Evolutionary conservation across 2,888 invertebrate genomes (phyloP).

Genomic region (Mythimna impura): DNA sequence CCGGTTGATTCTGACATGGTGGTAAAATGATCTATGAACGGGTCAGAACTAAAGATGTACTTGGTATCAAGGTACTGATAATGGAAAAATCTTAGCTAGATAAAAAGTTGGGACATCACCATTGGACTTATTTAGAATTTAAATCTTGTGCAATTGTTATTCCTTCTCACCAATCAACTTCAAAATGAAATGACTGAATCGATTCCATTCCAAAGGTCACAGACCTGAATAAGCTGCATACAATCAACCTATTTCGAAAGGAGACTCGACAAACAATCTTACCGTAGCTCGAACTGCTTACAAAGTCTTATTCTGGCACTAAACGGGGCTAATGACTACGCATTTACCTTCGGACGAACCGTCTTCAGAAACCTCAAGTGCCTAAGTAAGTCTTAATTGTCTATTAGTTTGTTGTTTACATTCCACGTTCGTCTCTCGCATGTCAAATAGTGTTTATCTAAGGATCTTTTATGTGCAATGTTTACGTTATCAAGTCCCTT

Average conservation of each 20-base stretch:
- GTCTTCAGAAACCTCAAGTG: conserved; percentile 59
- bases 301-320: conserved; percentile 60
- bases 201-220: conserved; percentile 27
- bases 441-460: conserved; percentile 53
- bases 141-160: conserved; percentile 37
- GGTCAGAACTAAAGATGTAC: not conserved
- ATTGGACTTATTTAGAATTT: conserved; percentile 12
- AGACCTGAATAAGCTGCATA: conserved; percentile 41
- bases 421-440: conserved; percentile 43
- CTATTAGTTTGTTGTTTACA: conserved; percentile 58
- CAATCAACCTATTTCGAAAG: conserved; percentile 54
- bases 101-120: conserved; percentile 2
- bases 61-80: not conserved
- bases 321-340: conserved; percentile 61
- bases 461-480: conserved; percentile 43
- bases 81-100: not conserved
- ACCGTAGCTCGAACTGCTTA: conserved; percentile 59
- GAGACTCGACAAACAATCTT: conserved; percentile 48
- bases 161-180: conserved; percentile 10
- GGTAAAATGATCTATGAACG: too few species aligned
- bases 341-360: conserved; percentile 56
- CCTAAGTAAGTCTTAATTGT: conserved; percentile 52
- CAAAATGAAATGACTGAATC: conserved; percentile 6
- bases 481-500: conserved; percentile 23
- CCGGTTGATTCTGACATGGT: not conserved